phyloP scores from a whole-genome alignment of 2,888 invertebrate genomes.

The Scaptodrosophila latifasciaeformis region DNA sequence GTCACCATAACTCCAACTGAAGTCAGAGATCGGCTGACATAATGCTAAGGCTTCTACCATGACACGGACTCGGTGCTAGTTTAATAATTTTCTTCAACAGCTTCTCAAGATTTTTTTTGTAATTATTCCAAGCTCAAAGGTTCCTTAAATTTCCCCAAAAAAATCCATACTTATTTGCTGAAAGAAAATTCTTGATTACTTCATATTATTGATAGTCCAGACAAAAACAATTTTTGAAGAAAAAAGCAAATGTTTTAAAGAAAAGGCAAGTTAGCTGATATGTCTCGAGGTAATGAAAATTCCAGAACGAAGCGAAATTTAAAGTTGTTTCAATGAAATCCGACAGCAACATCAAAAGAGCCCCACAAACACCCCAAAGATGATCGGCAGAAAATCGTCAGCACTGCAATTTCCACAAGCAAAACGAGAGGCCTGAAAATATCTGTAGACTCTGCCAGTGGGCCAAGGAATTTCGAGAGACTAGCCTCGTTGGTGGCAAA shows the following conservation, averaged over 20 bases:
- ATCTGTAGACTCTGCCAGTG: background rate
- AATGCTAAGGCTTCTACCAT: too few relatives aligned
- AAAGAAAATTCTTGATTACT: too few relatives aligned
- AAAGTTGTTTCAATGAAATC: conserved; percentile 61
- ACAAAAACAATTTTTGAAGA: too few relatives aligned
- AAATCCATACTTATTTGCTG: too few relatives aligned
- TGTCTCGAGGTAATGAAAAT: conserved; percentile 30
- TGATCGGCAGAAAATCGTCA: conserved; percentile 34
- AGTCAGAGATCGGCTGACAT: too few relatives aligned
- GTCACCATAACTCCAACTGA: too few relatives aligned
- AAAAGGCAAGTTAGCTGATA: conserved; percentile 41
- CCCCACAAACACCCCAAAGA: conserved; percentile 1
- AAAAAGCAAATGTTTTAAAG: conserved; percentile 18
- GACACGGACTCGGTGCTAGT: too few relatives aligned
- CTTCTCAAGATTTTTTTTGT: too few relatives aligned
- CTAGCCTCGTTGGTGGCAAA: conserved; percentile 1
- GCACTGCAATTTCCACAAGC: conserved; percentile 18
- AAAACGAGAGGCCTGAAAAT: background rate
- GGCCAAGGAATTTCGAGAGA: background rate
- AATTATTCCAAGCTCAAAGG: too few relatives aligned
- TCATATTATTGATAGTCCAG: too few relatives aligned
- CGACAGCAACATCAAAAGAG: conserved; percentile 33
- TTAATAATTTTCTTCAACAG: too few relatives aligned
- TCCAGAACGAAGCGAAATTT: conserved; percentile 43
- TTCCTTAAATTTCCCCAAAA: too few relatives aligned